phyloP scores from a whole-genome alignment of 1,140 invertebrate genomes.

The Philaenus spumarius region DNA sequence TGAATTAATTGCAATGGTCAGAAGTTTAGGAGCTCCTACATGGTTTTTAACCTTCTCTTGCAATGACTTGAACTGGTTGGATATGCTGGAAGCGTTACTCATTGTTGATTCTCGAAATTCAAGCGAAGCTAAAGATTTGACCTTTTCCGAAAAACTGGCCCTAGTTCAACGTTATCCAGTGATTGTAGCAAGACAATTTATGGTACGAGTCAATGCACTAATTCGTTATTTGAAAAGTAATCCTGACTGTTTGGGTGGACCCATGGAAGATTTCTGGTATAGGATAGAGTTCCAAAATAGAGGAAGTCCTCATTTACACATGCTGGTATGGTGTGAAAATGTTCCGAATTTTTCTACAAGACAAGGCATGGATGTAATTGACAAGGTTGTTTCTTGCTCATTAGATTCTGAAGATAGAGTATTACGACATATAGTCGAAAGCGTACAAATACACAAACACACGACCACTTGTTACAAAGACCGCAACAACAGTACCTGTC shows the following conservation, averaged over 20 bases:
- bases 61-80: no score
- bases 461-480: background rate
- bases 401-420: background rate
- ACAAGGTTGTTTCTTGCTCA: background rate
- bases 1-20: background rate
- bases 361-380: background rate
- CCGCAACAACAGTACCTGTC: background rate
- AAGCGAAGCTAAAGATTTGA: background rate
- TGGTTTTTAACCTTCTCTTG: background rate
- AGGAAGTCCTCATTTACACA: background rate
- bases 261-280: background rate
- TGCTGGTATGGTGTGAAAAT: background rate
- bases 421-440: background rate
- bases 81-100: background rate
- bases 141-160: background rate
- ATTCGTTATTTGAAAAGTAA: background rate
- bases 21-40: background rate
- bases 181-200: background rate
- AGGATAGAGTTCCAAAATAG: background rate
- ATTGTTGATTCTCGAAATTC: background rate
- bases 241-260: background rate
- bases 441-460: background rate
- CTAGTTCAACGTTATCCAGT: background rate
- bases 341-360: background rate
- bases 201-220: background rate